Evolutionary conservation across 1,140 invertebrate species (phyloP), one percentile per base, ranked within the genome.

Genomic region (Lordiphosa clarofinis): DNA sequence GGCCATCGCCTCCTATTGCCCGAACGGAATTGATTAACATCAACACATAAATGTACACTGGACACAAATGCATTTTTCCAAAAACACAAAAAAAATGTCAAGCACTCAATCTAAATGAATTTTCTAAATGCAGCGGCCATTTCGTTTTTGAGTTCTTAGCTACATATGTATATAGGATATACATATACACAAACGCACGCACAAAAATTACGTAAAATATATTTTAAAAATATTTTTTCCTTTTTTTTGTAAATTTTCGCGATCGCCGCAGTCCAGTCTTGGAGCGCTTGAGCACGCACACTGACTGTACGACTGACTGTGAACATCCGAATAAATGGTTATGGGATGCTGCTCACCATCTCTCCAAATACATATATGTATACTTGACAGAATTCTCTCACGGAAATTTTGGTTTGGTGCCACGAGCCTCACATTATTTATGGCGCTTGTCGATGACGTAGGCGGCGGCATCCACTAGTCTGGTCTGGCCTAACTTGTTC

Each of bases 121-220:
- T 69, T 73, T 65, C 54, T 68, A 73, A 84, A 84, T 76, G 78
- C 76, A 72, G 58, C 72, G 28, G 63, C 76, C 76, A 81, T 81
- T 82, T 82, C 66, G 61, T 52, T 42, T 56, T 54, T 43, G 28
- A 73, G 54, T 64, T 66, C 48, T 52, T 40, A 47, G 35, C 57
- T 61, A 70, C 55, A 82, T 60, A 55, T 50, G 19, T 31, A 60
- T 12, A 52, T 11, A 39, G 5, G 35, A 53, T 50, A 24, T 66
- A 66, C 36, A 50, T 43, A 21, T 50, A 57, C 11, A 50, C 28
- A 49, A 43, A 60, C 54, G 44, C 56, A 13, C 39, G 53, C 48
- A 64, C 40, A 15, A 73, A 70, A 61, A 72, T 60, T 70, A 75
- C 49, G 63, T 49, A 52, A 75, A 81, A 47, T 42, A 47, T 42